phyloP scores from a whole-genome alignment of 2,113 vertebrate species.

The Struthio camelus region DNA sequence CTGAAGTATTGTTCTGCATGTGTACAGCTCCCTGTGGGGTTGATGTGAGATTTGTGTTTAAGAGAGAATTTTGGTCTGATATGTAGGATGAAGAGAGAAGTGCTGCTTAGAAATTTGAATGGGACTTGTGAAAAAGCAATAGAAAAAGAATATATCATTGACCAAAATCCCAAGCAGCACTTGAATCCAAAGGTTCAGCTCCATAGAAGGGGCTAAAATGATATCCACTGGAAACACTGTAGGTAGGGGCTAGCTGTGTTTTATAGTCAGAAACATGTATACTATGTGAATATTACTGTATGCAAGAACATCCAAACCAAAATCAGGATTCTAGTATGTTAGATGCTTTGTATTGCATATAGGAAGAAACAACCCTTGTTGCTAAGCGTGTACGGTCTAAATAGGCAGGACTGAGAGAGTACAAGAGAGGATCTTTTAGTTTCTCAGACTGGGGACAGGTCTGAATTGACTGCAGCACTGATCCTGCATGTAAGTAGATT shows the following conservation, averaged over 20 bases:
- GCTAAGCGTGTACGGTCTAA: not conserved
- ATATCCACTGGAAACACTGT: not conserved
- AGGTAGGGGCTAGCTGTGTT: not conserved
- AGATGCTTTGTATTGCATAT: not conserved
- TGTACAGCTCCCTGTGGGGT: not conserved
- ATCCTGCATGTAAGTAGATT: not conserved
- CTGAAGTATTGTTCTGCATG: not conserved
- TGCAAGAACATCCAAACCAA: not conserved
- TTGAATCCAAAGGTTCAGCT: not conserved
- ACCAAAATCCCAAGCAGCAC: rapidly evolving
- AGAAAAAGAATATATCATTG: not conserved
- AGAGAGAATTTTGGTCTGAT: not conserved
- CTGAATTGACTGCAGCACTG: not conserved
- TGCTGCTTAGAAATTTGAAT: not conserved
- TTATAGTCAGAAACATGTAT: not conserved
- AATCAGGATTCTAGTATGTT: too few relatives aligned
- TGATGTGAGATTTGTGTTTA: not conserved
- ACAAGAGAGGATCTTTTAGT: not conserved
- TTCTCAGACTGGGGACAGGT: not conserved
- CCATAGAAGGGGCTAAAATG: not conserved
- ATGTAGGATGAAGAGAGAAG: not conserved
- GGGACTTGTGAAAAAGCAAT: not conserved
- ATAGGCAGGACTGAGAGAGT: not conserved
- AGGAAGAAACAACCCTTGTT: not conserved
- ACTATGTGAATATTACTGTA: too few relatives aligned